Percentiles rank a stretch among this genome's conserved stretches.
These are phyloP conservation scores for Cosmorhoe ocellata DNA, from an alignment of 2,888 invertebrate genomes.

Conservation along the genomic window DNA sequence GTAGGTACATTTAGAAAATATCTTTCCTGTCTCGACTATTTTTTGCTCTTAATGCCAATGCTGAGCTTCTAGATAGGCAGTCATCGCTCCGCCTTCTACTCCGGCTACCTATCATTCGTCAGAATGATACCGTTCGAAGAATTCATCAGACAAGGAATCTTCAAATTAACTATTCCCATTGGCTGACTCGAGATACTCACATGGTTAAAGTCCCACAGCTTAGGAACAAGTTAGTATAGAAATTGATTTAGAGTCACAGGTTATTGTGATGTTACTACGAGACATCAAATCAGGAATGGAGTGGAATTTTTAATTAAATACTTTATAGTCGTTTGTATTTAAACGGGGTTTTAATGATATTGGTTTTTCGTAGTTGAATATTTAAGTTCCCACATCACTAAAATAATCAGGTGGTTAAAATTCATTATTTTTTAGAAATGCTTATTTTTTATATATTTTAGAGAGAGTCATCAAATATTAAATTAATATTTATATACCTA, in stretches of 20 bases:
- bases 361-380: conserved; percentile 11
- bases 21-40: not conserved
- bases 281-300: conserved; percentile 8
- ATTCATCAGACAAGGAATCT: conserved; percentile 43
- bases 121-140: conserved; percentile 32
- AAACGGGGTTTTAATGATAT: conserved; percentile 12
- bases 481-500: no score
- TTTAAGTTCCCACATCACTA: conserved; percentile 22
- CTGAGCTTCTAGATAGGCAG: conserved; percentile 7
- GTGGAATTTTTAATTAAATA: conserved; percentile 24
- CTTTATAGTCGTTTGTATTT: conserved; percentile 22
- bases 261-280: conserved; percentile 3
- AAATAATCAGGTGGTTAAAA: conserved; percentile 19
- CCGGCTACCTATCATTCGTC: conserved; percentile 35
- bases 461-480: no score
- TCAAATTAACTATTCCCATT: conserved; percentile 46
- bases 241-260: conserved; percentile 4
- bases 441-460: conserved; percentile 4
- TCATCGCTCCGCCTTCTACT: conserved; percentile 16
- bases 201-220: not conserved
- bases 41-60: conserved; percentile 1
- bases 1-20: conserved; percentile 9
- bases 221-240: not conserved
- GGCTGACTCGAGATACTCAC: conserved; percentile 35
- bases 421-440: conserved; percentile 14